Evolutionary conservation across 1,140 invertebrate genomes (phyloP).

Genomic region (Hormaphis cornu): DNA sequence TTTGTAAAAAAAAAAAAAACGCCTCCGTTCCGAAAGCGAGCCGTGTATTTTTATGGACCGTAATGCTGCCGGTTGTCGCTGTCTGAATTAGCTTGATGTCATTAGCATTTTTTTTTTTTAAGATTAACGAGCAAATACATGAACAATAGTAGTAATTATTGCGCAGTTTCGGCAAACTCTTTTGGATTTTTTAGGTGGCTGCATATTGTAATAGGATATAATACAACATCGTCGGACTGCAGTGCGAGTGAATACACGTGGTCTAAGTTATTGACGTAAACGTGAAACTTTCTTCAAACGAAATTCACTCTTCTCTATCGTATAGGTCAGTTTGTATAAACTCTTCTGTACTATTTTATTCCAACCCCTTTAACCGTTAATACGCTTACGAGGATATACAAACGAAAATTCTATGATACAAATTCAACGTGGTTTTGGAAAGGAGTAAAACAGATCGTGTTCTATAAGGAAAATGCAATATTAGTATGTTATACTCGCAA

Average conservation of each 20-base stretch:
- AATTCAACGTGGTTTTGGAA: neutral
- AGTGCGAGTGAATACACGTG: neutral
- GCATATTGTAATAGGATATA: no score
- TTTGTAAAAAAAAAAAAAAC: no score
- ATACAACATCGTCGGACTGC: neutral
- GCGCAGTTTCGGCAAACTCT: no score
- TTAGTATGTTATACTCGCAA: neutral
- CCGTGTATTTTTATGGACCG: no score
- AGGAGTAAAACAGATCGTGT: neutral
- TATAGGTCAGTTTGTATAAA: neutral
- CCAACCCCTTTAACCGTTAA: neutral
- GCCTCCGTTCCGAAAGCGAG: no score
- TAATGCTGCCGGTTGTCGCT: no score
- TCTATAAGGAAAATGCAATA: constrained; percentile 7
- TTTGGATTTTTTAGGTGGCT: no score
- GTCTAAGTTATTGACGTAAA: neutral
- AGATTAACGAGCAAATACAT: no score
- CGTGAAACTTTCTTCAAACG: neutral
- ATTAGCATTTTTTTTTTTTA: no score
- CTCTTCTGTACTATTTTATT: neutral
- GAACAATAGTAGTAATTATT: no score
- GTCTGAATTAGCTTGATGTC: no score
- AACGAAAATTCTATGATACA: neutral
- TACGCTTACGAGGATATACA: neutral
- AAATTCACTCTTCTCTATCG: neutral